Base-by-base conservation (phyloP, 2,888 invertebrate genomes). In the Ischnura elegans region DNA sequence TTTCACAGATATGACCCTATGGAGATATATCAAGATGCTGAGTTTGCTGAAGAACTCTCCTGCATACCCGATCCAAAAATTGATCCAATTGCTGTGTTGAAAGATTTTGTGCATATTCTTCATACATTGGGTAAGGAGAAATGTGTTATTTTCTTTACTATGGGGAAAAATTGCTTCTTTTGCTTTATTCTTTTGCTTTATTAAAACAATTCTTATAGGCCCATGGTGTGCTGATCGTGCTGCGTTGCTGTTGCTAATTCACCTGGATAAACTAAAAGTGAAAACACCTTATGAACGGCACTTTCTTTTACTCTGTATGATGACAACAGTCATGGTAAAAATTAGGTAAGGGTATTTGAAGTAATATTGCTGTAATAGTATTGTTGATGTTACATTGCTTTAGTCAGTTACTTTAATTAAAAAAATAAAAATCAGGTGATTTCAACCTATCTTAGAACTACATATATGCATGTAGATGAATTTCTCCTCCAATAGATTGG, bases 221-320 rank as follows among this genome's bases (percentile, higher is more conserved):
- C 98, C 98, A 0, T 99, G 99, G 98, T 98, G 98, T 95, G 98
- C 99, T 0, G 98, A 98, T 95, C 97, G 98, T 95, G 98, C 98
- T 0, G 98, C 99, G 0, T 96, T 98, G 94, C 97, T 97, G 29
- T 96, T 98, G 45, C 96, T 98, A 94, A 97, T 97, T 46, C 97
- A 98, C 95, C 97, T 98, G 87, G 98, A 98, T 95, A 98, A 98
- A 95, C 96, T 98, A 46, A 98, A 98, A 96, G 97, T 98, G 1
- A 98, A 98, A 96, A 98, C 98, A 0, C 98, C 98, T 0, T 99
- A 98, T 95, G 99, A 99, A 95, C 96, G 98, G 45, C 99, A 99
- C 96, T 99, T 98, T 95, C 96, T 98, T 21, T 96, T 99, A 0
- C 96, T 98, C n/a, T 98, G 98, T 94, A 96, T 98, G 93, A 97